These are phyloP conservation scores for Drosophila falleni DNA, from an alignment of 2,888 invertebrate species.

Conservation along the genomic window DNA sequence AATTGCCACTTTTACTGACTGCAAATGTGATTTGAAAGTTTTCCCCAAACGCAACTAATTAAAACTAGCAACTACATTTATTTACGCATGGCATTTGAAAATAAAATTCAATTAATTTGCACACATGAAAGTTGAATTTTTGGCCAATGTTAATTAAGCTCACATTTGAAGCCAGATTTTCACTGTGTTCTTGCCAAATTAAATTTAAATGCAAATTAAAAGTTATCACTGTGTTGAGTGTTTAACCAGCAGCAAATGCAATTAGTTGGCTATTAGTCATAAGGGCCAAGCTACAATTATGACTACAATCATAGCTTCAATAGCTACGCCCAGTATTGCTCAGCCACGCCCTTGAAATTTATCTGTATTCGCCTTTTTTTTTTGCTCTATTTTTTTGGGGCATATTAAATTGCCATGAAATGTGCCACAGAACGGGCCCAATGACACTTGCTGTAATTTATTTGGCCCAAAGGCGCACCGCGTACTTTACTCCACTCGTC, in stretches of 20 bases:
- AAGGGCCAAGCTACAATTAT: slow-evolving; percentile 3
- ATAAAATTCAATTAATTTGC: slow-evolving; percentile 68
- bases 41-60: slow-evolving; percentile 57
- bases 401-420: slow-evolving; percentile 77
- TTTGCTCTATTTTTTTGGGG: slow-evolving; percentile 22
- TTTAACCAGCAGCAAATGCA: slow-evolving; percentile 55
- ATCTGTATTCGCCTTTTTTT: slow-evolving; percentile 16
- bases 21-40: slow-evolving; percentile 72
- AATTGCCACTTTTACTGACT: slow-evolving; percentile 38
- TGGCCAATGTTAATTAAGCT: slow-evolving; percentile 59
- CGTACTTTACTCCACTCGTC: slow-evolving; percentile 3
- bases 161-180: slow-evolving; percentile 46
- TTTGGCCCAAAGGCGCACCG: slow-evolving; percentile 73
- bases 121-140: slow-evolving; percentile 43
- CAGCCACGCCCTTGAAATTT: slow-evolving; percentile 38
- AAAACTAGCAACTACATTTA: slow-evolving; percentile 50
- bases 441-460: slow-evolving; percentile 78
- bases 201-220: slow-evolving; percentile 55
- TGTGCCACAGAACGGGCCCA: slow-evolving; percentile 74
- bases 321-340: slow-evolving; percentile 1
- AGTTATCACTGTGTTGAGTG: slow-evolving; percentile 53
- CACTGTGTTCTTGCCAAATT: slow-evolving; percentile 17
- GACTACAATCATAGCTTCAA: slow-evolving; percentile 14
- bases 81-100: slow-evolving; percentile 68
- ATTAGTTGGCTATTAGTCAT: slow-evolving; percentile 49